These are phyloP conservation scores for Hipparchia semele DNA, from an alignment of 2,888 invertebrate species.

Conservation along the genomic window DNA sequence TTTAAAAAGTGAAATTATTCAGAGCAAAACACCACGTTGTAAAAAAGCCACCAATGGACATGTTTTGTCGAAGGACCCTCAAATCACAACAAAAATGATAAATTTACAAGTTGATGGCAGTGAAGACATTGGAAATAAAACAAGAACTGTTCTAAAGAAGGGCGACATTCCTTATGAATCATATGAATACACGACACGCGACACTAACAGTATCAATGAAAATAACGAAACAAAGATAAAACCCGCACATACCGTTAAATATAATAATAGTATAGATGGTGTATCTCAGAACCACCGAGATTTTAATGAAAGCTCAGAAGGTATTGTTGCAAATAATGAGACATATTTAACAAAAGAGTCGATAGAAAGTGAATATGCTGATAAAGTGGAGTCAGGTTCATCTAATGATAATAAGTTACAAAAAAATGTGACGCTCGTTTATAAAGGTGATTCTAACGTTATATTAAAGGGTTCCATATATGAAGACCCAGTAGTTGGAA, in stretches of 20 bases:
- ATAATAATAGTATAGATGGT: not conserved
- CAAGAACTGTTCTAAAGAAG: not conserved
- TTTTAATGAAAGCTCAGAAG: not conserved
- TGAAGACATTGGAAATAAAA: not conserved
- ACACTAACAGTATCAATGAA: not conserved
- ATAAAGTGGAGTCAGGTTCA: not conserved
- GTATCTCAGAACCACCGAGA: not conserved
- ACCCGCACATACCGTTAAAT: not conserved
- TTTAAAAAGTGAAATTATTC: not conserved
- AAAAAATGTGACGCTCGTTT: slow-evolving; percentile 47
- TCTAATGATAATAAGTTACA: slow-evolving; percentile 11
- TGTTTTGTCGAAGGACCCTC: not conserved
- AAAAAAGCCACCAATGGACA: not conserved
- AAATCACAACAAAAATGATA: not conserved
- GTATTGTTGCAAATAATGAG: not conserved
- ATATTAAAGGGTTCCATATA: slow-evolving; percentile 58
- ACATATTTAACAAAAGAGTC: not conserved
- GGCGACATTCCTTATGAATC: not conserved
- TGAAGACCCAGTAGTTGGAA: slow-evolving; percentile 55
- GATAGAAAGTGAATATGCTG: not conserved
- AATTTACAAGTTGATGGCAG: not conserved
- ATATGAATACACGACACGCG: not conserved
- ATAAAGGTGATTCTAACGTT: slow-evolving; percentile 47
- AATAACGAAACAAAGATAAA: not conserved
- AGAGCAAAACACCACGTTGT: not conserved